Evolutionary conservation across 2,797 vertebrate species (phyloP).

Genomic region (Acipenser ruthenus): DNA sequence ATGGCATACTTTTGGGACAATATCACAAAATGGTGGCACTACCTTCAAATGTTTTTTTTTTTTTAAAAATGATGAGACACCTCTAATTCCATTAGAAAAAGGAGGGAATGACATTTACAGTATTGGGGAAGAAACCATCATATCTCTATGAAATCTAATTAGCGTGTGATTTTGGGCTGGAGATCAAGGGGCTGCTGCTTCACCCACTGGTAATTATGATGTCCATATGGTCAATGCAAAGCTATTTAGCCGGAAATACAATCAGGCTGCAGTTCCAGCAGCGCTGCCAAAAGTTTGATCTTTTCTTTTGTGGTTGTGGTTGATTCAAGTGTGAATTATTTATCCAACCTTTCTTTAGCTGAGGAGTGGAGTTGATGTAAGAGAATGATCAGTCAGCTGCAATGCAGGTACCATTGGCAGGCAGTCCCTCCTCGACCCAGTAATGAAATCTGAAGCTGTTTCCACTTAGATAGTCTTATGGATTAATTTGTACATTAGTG

Average conservation of each 20-base stretch:
- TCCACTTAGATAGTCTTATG: slow-evolving; percentile 11
- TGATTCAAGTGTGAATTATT: slow-evolving; percentile 67
- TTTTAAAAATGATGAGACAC: too few species aligned
- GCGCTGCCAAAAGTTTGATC: slow-evolving; percentile 58
- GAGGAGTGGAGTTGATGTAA: slow-evolving; percentile 48
- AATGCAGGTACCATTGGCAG: slow-evolving; percentile 41
- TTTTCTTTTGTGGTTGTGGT: slow-evolving; percentile 45
- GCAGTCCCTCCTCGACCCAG: slow-evolving; percentile 50
- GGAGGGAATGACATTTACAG: too few species aligned
- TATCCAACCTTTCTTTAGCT: slow-evolving; percentile 54
- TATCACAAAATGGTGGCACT: too few species aligned
- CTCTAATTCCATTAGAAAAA: too few species aligned
- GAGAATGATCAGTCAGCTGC: slow-evolving; percentile 57
- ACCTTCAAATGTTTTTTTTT: too few species aligned
- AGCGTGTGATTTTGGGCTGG: slow-evolving; percentile 49
- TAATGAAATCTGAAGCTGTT: slow-evolving; percentile 56
- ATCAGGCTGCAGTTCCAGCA: slow-evolving; percentile 39
- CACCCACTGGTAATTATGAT: slow-evolving; percentile 55
- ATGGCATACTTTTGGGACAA: too few species aligned
- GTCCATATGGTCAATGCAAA: slow-evolving; percentile 66
- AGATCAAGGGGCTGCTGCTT: slow-evolving; percentile 21
- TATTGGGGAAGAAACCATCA: slow-evolving; percentile 18
- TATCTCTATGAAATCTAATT: slow-evolving; percentile 22
- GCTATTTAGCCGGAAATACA: slow-evolving; percentile 45
- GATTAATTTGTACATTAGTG: slow-evolving; percentile 6